These are phyloP conservation scores for Microcebus jonahi DNA, from an alignment of 2,113 vertebrate genomes.

Conservation along the genomic window DNA sequence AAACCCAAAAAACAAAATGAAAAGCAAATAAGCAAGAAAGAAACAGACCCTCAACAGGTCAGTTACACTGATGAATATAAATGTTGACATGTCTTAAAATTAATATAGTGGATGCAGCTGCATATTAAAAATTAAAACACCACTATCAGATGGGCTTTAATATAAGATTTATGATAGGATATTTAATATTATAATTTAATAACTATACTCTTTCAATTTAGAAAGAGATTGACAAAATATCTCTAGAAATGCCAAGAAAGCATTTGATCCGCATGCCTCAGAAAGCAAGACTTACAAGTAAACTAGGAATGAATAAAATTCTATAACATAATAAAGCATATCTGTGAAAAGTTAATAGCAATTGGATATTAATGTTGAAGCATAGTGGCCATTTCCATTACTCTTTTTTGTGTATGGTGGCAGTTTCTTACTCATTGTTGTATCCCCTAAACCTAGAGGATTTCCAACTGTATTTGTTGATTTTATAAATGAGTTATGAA, in stretches of 20 bases:
- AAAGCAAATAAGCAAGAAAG: neutral
- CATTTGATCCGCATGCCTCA: neutral
- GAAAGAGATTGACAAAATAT: neutral
- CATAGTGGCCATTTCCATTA: neutral
- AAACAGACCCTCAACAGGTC: neutral
- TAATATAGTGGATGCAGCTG: neutral
- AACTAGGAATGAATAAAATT: neutral
- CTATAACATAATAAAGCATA: neutral
- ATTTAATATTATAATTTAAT: neutral
- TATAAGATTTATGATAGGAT: neutral
- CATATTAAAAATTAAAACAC: slow-evolving; percentile 12
- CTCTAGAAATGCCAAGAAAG: neutral
- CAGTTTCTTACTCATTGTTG: neutral
- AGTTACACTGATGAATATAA: neutral
- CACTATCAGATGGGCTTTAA: neutral
- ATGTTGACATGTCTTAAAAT: neutral
- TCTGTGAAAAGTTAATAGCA: neutral
- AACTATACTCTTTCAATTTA: neutral
- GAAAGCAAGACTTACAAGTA: neutral
- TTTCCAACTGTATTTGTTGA: neutral
- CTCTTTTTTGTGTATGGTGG: neutral
- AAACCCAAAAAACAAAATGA: neutral
- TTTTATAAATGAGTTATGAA: neutral
- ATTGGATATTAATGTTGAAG: neutral
- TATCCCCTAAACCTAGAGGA: neutral